These are phyloP conservation scores for Psettodes erumei DNA, from an alignment of 2,113 vertebrate species.

Conservation along the genomic window DNA sequence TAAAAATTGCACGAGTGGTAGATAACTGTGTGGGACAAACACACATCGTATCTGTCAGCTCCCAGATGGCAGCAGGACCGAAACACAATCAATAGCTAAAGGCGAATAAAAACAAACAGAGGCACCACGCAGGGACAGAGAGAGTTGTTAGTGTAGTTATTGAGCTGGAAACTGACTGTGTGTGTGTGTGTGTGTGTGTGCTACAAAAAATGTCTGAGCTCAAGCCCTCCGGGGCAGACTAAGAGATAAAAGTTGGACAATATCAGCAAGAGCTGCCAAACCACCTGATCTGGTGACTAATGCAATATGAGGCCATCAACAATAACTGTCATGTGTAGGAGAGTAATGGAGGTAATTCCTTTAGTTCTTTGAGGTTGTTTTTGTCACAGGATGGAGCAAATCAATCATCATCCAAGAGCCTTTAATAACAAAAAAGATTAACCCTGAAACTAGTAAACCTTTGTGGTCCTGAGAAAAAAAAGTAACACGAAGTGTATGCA, in stretches of 20 bases:
- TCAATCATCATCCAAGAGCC: constrained; percentile 1
- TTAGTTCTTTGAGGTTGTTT: constrained; percentile 33
- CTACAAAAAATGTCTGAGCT: constrained; percentile 32
- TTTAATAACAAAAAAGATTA: constrained; percentile 19
- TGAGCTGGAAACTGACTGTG: constrained; percentile 44
- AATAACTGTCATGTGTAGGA: constrained; percentile 20
- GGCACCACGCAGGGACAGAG: constrained; percentile 5
- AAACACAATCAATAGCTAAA: constrained; percentile 33
- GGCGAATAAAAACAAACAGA: constrained; percentile 13
- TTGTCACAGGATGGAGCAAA: constrained; percentile 2
- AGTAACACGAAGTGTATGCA: background rate
- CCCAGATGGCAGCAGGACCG: constrained; percentile 10
- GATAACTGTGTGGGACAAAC: constrained; percentile 26
- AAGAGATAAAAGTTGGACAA: constrained; percentile 28
- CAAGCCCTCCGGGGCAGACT: constrained; percentile 21
- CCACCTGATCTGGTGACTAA: constrained; percentile 27
- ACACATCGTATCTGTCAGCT: constrained; percentile 25
- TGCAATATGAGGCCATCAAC: constrained; percentile 29
- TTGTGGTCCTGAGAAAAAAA: constrained; percentile 2
- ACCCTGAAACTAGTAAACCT: background rate
- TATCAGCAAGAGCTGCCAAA: constrained; percentile 19
- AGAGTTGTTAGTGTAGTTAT: constrained; percentile 45
- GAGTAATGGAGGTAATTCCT: constrained; percentile 41
- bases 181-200: constrained; percentile 12
- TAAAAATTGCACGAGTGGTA: constrained; percentile 19